phyloP scores from a whole-genome alignment of 2,888 invertebrate genomes.

The Nipponacmea schrenckii region DNA sequence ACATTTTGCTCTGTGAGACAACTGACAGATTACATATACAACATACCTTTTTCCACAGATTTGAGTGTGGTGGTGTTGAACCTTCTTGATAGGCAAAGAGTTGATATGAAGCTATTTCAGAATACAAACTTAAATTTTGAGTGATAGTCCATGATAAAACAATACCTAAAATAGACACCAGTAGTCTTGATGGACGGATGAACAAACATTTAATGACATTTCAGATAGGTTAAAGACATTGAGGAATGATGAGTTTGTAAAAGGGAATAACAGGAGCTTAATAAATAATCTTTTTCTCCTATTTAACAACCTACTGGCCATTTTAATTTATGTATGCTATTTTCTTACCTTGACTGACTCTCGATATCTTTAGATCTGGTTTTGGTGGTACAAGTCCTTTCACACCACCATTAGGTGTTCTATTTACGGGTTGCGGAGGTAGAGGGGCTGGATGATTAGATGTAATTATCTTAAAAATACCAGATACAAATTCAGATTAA shows the following conservation, averaged over 20 bases:
- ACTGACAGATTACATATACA: neutral
- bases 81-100: slow-evolving; percentile 91
- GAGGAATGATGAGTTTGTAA: neutral
- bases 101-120: slow-evolving; percentile 84
- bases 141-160: slow-evolving; percentile 93
- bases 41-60: slow-evolving; percentile 87
- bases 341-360: slow-evolving; percentile 77
- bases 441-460: slow-evolving; percentile 54
- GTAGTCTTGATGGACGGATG: neutral
- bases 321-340: neutral
- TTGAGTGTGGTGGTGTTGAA: slow-evolving; percentile 72
- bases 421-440: slow-evolving; percentile 36
- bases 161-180: slow-evolving; percentile 69
- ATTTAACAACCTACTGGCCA: too few relatives aligned
- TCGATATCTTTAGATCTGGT: slow-evolving; percentile 83
- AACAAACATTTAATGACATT: neutral
- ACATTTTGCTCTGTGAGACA: too few relatives aligned
- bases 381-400: slow-evolving; percentile 76
- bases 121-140: slow-evolving; percentile 69
- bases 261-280: too few relatives aligned
- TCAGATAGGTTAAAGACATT: neutral
- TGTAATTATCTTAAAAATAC: neutral
- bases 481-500: too few relatives aligned
- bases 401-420: slow-evolving; percentile 24
- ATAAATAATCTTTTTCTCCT: too few relatives aligned